A percentile compares a stretch with the other conserved stretches of the same genome.
Conservation (phyloP, 2,113 vertebrate species). For the Phrynosoma platyrhinos region DNA sequence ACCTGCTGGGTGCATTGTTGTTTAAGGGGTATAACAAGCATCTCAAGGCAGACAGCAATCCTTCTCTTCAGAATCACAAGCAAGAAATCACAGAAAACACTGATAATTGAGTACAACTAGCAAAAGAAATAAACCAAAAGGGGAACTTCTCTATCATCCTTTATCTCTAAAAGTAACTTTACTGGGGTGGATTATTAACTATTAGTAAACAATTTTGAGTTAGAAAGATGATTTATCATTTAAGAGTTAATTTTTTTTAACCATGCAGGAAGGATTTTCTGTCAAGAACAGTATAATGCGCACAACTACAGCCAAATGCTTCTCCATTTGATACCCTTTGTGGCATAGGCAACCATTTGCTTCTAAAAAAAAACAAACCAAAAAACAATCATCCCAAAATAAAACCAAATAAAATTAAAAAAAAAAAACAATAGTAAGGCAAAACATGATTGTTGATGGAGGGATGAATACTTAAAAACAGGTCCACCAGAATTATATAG, state of each 20-base stretch:
- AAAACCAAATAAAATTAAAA: neutral
- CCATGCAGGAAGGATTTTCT: neutral
- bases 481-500: neutral
- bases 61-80: neutral
- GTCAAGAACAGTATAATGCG: neutral
- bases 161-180: neutral
- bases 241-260: neutral
- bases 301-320: neutral
- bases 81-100: neutral
- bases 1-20: neutral
- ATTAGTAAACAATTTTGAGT: neutral
- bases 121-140: constrained; percentile 4
- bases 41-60: constrained; percentile 18
- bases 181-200: neutral
- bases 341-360: neutral
- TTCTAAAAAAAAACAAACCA: neutral
- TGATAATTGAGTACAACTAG: constrained; percentile 27
- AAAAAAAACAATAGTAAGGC: no score
- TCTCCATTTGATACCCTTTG: neutral
- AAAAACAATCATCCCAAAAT: no score
- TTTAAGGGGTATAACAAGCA: constrained; percentile 25
- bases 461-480: neutral
- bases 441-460: neutral
- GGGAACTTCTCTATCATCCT: no score
- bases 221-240: constrained; percentile 26